phyloP scores from a whole-genome alignment of 2,113 vertebrate genomes.

The Microcebus lehilahytsara region DNA sequence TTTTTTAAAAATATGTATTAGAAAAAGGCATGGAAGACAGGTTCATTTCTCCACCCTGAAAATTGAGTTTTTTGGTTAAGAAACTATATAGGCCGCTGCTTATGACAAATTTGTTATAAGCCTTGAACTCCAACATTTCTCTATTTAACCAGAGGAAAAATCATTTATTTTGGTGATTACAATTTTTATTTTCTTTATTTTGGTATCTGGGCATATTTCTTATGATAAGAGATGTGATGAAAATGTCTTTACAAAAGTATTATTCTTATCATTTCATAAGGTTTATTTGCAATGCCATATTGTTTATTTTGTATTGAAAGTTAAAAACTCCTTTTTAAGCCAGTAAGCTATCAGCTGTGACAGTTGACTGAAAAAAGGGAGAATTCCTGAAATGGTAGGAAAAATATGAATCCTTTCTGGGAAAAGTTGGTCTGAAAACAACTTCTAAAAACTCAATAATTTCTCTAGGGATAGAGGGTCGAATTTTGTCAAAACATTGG shows the following conservation, averaged over 20 bases:
- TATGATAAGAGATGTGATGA: not conserved
- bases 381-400: constrained; percentile 21
- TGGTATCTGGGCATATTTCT: not conserved
- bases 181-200: constrained; percentile 37
- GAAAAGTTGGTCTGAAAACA: constrained; percentile 57
- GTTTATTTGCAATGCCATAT: not conserved
- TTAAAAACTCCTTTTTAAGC: constrained; percentile 12
- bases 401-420: constrained; percentile 54
- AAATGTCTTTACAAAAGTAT: not conserved
- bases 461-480: constrained; percentile 46
- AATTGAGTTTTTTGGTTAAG: not conserved
- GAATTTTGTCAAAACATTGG: constrained; percentile 60
- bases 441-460: constrained; percentile 56
- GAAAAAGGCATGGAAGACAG: not conserved
- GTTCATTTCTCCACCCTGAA: not conserved
- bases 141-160: not conserved
- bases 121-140: not conserved
- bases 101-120: constrained; percentile 3
- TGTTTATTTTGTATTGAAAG: constrained; percentile 51
- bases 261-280: not conserved
- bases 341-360: constrained; percentile 4
- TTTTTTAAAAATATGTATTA: not conserved
- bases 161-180: constrained; percentile 11
- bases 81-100: not conserved
- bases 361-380: constrained; percentile 23